phyloP scores from a whole-genome alignment of 2,888 invertebrate genomes.

The Dicyrtomina minuta region DNA sequence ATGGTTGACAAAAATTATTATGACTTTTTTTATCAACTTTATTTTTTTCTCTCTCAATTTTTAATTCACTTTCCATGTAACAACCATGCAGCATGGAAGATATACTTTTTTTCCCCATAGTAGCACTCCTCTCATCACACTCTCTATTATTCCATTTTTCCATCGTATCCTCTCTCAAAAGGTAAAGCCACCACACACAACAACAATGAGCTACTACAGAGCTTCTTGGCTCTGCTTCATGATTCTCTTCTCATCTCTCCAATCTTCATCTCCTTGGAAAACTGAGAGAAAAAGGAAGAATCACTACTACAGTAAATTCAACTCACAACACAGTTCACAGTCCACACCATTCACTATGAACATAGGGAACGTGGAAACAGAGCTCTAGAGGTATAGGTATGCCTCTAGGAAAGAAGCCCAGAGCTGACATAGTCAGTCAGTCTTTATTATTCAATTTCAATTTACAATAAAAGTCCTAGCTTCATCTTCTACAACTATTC shows the following conservation, averaged over 20 bases:
- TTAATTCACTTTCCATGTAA: constrained; percentile 21
- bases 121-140: background rate
- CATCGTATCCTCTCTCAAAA: background rate
- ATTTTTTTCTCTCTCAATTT: constrained; percentile 1
- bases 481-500: background rate
- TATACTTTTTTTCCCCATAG: background rate
- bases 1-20: constrained; percentile 17
- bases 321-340: no score
- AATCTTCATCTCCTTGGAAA: no score
- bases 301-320: no score
- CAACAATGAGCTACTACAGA: no score
- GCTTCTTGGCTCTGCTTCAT: no score
- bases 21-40: background rate
- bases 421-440: background rate
- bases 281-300: no score
- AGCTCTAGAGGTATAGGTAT: background rate
- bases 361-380: no score
- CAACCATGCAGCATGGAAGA: background rate
- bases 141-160: constrained; percentile 4
- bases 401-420: background rate
- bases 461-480: background rate
- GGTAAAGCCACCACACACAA: no score
- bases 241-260: no score
- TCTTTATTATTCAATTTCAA: background rate
- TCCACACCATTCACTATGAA: no score